Base-by-base conservation (phyloP, 2,888 invertebrate genomes). In the Drosophila limbata region DNA sequence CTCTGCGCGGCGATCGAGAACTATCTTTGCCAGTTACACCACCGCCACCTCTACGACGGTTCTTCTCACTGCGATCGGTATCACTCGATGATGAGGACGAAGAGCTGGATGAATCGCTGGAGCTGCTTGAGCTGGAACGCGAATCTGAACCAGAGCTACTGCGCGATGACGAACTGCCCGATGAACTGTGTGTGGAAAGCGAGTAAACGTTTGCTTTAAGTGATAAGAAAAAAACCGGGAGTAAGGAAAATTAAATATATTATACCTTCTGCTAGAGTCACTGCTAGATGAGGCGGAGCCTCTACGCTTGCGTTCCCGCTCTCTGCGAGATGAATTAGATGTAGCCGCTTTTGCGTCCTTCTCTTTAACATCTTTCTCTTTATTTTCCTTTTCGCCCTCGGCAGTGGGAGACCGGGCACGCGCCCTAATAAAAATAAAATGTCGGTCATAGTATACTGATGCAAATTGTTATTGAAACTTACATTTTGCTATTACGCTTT, bases 271-370 rank as follows among this genome's bases (percentile, higher is more conserved):
- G 92, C 96, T 96, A 86, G 95, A 96, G 61, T 96, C 96, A 91
- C 96, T 96, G 88, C 96, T 96, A 69, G 96, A 96, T 1, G 96
- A 96, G 40, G 95, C 96, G 21, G 96, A 96, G 21, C 92, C 92
- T n/a, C 92, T 88, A 65, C 94, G 95, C 68, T 92, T 90, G 35
- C 92, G 90, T 56, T 92, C 92, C 10, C 92, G 88, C 64, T 92
- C 92, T 57, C 92, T 84, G 3, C 92, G 84, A 13, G 88, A 70
- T 21, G 89, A 79, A 64, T 88, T 91, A 4, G 90, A 86, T 10
- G 83, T 51, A 9, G 64, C 57, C 28, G 79, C 44, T 57, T 83
- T 89, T 11, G 83, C 73, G 33, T 88, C 90, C 71, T 91, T 88
- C 93, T 89, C 90, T 73, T 90, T 90, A 44, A 69, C 73, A 17